Evolutionary conservation across 2,113 vertebrate species (phyloP).

Genomic region (Strix aluco): DNA sequence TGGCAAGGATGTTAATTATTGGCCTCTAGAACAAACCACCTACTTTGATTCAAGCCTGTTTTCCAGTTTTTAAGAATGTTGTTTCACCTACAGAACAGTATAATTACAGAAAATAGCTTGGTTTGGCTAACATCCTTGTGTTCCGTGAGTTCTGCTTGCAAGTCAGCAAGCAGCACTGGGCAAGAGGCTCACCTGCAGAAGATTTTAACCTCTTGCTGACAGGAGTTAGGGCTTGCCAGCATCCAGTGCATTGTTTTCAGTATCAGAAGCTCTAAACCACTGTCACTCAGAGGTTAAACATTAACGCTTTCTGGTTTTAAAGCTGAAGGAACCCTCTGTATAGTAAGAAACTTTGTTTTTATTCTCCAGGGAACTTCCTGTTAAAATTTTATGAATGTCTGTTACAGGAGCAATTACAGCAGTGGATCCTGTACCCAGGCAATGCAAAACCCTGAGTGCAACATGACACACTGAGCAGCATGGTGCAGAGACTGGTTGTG

Average conservation of each 20-base stretch:
- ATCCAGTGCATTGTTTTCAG: slow-evolving; percentile 32
- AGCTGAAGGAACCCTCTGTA: not conserved
- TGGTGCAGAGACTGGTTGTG: not conserved
- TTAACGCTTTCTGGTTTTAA: slow-evolving; percentile 42
- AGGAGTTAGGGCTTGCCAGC: slow-evolving; percentile 28
- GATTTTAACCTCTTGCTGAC: slow-evolving; percentile 60
- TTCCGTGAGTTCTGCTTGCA: slow-evolving; percentile 51
- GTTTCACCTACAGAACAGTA: slow-evolving; percentile 63
- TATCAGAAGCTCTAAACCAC: slow-evolving; percentile 28
- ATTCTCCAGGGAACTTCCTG: slow-evolving; percentile 28
- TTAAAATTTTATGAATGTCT: slow-evolving; percentile 17
- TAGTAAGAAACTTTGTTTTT: not conserved
- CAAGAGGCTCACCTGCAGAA: slow-evolving; percentile 35
- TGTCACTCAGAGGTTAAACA: slow-evolving; percentile 60
- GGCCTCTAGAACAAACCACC: slow-evolving; percentile 72
- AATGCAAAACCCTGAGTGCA: not conserved
- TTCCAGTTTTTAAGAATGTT: slow-evolving; percentile 68
- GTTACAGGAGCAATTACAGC: not conserved
- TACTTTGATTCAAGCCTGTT: slow-evolving; percentile 65
- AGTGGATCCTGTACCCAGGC: not conserved
- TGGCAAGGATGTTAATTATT: slow-evolving; percentile 74
- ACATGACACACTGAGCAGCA: not conserved
- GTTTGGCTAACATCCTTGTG: slow-evolving; percentile 64
- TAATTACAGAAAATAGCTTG: slow-evolving; percentile 73
- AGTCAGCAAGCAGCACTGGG: slow-evolving; percentile 1